A percentile compares a stretch with the other conserved stretches of the same genome.
Conservation (phyloP, 1,140 invertebrate genomes). For the Cyphomyrmex costatus region DNA sequence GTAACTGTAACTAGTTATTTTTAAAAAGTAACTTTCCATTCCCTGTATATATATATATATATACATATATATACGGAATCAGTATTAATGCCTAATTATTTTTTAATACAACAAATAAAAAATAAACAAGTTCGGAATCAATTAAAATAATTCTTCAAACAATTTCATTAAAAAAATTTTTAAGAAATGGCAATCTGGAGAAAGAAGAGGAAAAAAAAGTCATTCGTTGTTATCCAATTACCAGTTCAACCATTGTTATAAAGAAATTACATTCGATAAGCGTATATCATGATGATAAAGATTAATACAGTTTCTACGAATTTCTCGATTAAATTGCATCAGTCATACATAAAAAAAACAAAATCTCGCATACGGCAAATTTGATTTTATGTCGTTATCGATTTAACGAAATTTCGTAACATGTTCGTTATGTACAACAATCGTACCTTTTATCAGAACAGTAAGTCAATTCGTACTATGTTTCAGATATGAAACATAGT, state of each 20-base stretch:
- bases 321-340: not conserved
- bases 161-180: not conserved
- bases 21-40: no score
- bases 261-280: constrained; percentile 31
- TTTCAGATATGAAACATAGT: no score
- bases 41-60: no score
- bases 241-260: not conserved
- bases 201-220: not conserved
- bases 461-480: not conserved
- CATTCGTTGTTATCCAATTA: not conserved
- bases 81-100: not conserved
- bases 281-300: not conserved
- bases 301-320: not conserved
- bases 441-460: not conserved
- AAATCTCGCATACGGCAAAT: not conserved
- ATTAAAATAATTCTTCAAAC: not conserved
- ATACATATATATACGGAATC: not conserved
- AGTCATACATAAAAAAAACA: not conserved
- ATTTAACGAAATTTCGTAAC: not conserved
- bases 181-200: not conserved
- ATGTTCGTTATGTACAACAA: not conserved
- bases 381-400: not conserved
- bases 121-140: not conserved
- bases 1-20: no score
- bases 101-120: not conserved